Conservation (phyloP, 2,113 vertebrate species). For the Protobothrops mucrosquamatus region DNA sequence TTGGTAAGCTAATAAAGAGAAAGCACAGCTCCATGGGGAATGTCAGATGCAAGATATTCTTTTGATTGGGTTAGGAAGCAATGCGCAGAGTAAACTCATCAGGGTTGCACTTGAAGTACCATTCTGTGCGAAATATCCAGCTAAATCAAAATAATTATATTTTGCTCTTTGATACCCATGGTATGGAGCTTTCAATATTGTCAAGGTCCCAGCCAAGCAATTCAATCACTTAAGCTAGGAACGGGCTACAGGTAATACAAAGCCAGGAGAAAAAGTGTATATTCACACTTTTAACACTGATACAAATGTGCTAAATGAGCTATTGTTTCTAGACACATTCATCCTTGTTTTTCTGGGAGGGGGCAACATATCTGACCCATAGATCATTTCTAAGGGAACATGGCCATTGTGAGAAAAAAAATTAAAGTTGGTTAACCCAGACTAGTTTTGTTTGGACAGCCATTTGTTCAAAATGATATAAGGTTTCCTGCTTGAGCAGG, state of each 20-base stretch:
- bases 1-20: slow-evolving; percentile 31
- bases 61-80: slow-evolving; percentile 60
- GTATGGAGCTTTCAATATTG: background rate
- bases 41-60: slow-evolving; percentile 39
- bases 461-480: background rate
- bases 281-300: background rate
- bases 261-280: background rate
- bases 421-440: background rate
- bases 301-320: background rate
- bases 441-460: background rate
- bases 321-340: background rate
- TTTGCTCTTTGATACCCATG: slow-evolving; percentile 34
- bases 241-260: background rate
- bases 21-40: slow-evolving; percentile 35
- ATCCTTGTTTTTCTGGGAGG: background rate
- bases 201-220: background rate
- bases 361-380: background rate
- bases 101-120: slow-evolving; percentile 26
- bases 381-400: background rate
- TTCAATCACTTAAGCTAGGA: slow-evolving; percentile 10
- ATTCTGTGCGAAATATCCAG: slow-evolving; percentile 31
- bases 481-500: background rate
- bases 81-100: slow-evolving; percentile 33
- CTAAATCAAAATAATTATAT: slow-evolving; percentile 59
- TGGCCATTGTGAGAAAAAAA: background rate